phyloP scores from a whole-genome alignment of 2,797 vertebrate genomes.

The Streptopelia turtur region DNA sequence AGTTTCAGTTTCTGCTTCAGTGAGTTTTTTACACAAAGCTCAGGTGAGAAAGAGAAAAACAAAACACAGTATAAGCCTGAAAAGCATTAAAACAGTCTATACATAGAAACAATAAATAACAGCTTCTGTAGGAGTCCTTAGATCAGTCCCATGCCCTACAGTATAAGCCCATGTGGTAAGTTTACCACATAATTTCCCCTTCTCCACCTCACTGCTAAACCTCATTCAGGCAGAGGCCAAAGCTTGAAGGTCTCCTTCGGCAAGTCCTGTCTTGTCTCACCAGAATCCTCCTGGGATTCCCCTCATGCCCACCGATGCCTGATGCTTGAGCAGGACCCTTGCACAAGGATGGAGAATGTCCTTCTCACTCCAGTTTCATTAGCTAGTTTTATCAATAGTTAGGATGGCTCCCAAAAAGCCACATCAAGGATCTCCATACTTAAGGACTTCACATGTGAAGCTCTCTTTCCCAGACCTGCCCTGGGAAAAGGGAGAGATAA shows the following conservation, averaged over 20 bases:
- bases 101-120: background rate
- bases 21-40: background rate
- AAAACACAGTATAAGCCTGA: background rate
- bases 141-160: background rate
- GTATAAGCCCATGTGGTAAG: background rate
- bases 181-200: background rate
- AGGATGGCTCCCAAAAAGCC: background rate
- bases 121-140: background rate
- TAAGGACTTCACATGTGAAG: background rate
- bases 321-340: background rate
- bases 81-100: background rate
- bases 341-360: background rate
- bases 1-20: background rate
- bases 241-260: background rate
- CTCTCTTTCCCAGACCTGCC: background rate
- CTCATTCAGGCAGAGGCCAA: background rate
- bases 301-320: background rate
- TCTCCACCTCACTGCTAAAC: background rate
- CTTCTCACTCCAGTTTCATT: background rate
- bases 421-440: background rate
- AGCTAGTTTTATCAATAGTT: background rate
- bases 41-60: background rate
- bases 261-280: background rate
- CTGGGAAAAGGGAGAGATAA: background rate
- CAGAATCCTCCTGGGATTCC: background rate